These are phyloP conservation scores for Digitonthophagus gazella DNA, from an alignment of 2,888 invertebrate species.

Conservation along the genomic window DNA sequence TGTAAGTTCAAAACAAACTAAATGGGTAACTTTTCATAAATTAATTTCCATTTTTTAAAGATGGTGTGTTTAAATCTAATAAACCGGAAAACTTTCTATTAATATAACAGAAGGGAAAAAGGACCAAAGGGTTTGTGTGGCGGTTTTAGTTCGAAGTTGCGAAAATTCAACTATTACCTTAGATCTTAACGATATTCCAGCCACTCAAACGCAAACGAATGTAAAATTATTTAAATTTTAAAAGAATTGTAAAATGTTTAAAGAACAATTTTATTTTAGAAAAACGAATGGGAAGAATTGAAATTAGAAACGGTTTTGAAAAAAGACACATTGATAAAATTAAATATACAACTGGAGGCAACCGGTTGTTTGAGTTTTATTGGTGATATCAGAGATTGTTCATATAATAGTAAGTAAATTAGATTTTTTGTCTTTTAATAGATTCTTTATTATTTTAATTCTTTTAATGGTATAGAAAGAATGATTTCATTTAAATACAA, in stretches of 20 bases:
- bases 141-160: background rate
- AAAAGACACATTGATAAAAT: background rate
- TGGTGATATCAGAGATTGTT: background rate
- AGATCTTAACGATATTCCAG: background rate
- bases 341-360: background rate
- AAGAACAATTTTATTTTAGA: background rate
- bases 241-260: background rate
- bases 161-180: background rate
- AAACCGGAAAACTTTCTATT: background rate
- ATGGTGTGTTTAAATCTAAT: background rate
- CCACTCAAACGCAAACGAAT: background rate
- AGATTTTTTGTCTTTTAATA: no score
- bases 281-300: background rate
- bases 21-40: no score
- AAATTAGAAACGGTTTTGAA: background rate
- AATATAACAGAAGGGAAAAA: background rate
- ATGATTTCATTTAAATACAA: no score
- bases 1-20: background rate
- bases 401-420: background rate
- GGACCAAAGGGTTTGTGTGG: background rate
- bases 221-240: background rate
- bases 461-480: no score
- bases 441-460: no score
- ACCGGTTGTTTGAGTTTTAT: background rate
- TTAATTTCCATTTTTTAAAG: background rate